phyloP scores from a whole-genome alignment of 2,888 invertebrate species.

The Volucella zonaria region DNA sequence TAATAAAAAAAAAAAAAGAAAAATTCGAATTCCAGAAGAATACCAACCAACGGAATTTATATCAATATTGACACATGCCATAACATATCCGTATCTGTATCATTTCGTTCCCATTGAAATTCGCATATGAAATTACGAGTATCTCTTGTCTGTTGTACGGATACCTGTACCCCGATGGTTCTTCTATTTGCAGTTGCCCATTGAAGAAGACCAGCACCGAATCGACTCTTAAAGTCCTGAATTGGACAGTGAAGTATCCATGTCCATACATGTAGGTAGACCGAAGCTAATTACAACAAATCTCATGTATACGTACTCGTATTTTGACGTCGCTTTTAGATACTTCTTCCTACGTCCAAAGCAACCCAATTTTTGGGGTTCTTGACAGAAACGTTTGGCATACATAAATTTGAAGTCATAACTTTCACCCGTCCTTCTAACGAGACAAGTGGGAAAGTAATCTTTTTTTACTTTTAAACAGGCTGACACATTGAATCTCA shows the following conservation, averaged over 20 bases:
- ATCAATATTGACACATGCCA: slow-evolving; percentile 73
- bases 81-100: slow-evolving; percentile 50
- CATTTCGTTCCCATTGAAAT: slow-evolving; percentile 66
- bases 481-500: slow-evolving; percentile 3
- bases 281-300: slow-evolving; percentile 40
- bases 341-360: no score
- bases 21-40: slow-evolving; percentile 53
- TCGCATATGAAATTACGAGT: slow-evolving; percentile 59
- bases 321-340: slow-evolving; percentile 48
- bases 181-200: slow-evolving; percentile 55
- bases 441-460: slow-evolving; percentile 53
- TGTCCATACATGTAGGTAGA: not conserved
- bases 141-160: slow-evolving; percentile 49
- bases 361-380: slow-evolving; percentile 4
- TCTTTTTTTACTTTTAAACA: not conserved
- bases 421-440: slow-evolving; percentile 70
- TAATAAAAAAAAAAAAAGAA: slow-evolving; percentile 51
- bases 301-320: slow-evolving; percentile 34
- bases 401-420: slow-evolving; percentile 50
- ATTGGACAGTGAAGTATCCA: not conserved
- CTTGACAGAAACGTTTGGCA: slow-evolving; percentile 28
- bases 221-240: slow-evolving; percentile 15
- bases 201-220: slow-evolving; percentile 8
- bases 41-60: slow-evolving; percentile 60
- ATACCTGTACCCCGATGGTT: slow-evolving; percentile 39